Conservation (phyloP, 1,140 invertebrate genomes). For the Trypoxylus dichotomus region DNA sequence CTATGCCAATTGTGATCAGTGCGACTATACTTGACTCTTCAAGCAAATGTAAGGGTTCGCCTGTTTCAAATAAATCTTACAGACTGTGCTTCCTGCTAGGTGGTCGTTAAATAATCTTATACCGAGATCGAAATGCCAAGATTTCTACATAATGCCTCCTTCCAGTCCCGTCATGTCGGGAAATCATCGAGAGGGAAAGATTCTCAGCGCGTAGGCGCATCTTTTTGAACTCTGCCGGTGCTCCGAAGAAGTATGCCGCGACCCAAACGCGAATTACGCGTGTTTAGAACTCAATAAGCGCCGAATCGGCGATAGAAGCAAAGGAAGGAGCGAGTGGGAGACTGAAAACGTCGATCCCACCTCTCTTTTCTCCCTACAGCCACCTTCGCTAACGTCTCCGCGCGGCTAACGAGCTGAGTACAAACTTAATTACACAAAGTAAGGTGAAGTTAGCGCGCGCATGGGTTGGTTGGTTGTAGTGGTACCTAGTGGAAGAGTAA, state of each 20-base stretch:
- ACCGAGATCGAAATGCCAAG: too few relatives aligned
- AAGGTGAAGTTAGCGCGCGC: constrained; percentile 33
- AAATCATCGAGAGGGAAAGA: not conserved
- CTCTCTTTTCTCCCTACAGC: not conserved
- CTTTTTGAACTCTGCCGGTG: not conserved
- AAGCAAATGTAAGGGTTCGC: not conserved
- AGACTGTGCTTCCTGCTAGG: not conserved
- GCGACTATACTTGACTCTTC: too few relatives aligned
- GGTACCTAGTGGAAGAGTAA: constrained; percentile 23
- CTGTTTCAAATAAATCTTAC: not conserved
- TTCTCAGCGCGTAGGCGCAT: not conserved
- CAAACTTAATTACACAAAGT: constrained; percentile 39
- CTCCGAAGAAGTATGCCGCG: not conserved
- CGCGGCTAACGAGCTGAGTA: constrained; percentile 34
- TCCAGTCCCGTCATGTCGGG: not conserved
- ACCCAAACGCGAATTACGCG: constrained; percentile 25
- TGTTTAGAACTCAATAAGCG: constrained; percentile 35
- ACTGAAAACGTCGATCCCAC: not conserved
- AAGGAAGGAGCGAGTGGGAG: not conserved
- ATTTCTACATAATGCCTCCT: not conserved
- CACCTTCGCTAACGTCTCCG: constrained; percentile 20
- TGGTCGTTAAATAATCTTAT: not conserved
- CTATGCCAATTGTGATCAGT: too few relatives aligned
- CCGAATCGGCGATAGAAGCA: constrained; percentile 24
- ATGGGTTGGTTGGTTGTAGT: not conserved